A percentile compares a stretch with the other conserved stretches of the same genome.
Evolutionary conservation across 2,113 vertebrate species (phyloP).

Genomic region (Mirza zaza): DNA sequence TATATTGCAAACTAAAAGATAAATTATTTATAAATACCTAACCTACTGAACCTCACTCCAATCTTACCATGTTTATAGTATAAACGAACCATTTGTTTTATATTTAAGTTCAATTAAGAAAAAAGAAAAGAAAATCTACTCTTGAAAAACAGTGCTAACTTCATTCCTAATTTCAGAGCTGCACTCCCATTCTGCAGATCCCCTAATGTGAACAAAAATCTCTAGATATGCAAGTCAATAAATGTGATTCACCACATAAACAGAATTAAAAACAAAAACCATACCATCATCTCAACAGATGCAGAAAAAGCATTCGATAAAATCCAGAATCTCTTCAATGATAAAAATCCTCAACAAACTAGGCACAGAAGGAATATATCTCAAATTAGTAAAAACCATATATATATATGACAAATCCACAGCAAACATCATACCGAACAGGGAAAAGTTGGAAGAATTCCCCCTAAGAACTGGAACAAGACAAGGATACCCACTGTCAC

Average conservation of each 20-base stretch:
- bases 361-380: no score
- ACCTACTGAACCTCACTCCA: not conserved
- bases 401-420: no score
- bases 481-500: no score
- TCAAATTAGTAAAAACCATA: no score
- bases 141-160: not conserved
- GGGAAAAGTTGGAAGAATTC: no score
- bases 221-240: not conserved
- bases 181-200: not conserved
- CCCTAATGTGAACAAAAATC: not conserved
- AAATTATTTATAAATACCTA: slow-evolving; percentile 9
- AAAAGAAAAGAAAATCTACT: not conserved
- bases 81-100: not conserved
- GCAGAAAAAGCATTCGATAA: no score
- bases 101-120: slow-evolving; percentile 33
- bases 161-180: not conserved
- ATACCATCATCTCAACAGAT: no score
- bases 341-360: no score
- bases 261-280: no score
- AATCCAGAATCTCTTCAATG: no score
- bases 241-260: not conserved
- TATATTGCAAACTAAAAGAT: not conserved
- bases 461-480: no score
- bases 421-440: no score
- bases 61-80: not conserved